phyloP scores from a whole-genome alignment of 2,113 vertebrate species.

The Naja naja region DNA sequence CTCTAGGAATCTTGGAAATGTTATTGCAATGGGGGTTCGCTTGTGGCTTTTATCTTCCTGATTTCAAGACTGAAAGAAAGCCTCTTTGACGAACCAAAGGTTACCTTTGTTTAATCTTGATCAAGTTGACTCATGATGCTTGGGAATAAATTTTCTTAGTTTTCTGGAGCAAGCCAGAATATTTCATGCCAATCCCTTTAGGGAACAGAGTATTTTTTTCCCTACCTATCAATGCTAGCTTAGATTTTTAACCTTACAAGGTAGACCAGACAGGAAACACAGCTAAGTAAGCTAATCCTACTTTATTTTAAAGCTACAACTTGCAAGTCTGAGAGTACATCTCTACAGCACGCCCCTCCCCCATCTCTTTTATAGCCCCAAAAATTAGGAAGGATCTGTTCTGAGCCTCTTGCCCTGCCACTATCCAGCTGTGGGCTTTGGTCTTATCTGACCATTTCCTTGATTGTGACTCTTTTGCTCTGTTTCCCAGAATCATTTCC shows the following conservation, averaged over 20 bases:
- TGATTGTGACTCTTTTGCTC: neutral
- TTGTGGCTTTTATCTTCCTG: neutral
- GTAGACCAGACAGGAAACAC: neutral
- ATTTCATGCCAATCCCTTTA: neutral
- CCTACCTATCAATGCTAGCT: conserved; percentile 41
- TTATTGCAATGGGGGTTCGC: neutral
- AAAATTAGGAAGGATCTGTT: neutral
- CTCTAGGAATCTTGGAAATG: neutral
- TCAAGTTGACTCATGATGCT: neutral
- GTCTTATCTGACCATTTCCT: neutral
- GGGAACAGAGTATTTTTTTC: conserved; percentile 54
- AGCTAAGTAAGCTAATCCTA: neutral
- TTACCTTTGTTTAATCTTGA: neutral
- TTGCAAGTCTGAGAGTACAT: neutral
- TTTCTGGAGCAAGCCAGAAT: neutral
- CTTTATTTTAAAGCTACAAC: neutral
- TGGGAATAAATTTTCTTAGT: neutral
- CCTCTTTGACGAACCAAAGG: neutral
- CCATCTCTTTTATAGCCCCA: neutral
- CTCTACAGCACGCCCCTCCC: neutral
- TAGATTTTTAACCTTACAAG: conserved; percentile 2
- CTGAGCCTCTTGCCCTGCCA: neutral
- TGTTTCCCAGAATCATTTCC: neutral
- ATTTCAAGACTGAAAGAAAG: neutral
- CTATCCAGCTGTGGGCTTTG: neutral